phyloP scores from a whole-genome alignment of 2,797 vertebrate species.

The Aratinga solstitialis region DNA sequence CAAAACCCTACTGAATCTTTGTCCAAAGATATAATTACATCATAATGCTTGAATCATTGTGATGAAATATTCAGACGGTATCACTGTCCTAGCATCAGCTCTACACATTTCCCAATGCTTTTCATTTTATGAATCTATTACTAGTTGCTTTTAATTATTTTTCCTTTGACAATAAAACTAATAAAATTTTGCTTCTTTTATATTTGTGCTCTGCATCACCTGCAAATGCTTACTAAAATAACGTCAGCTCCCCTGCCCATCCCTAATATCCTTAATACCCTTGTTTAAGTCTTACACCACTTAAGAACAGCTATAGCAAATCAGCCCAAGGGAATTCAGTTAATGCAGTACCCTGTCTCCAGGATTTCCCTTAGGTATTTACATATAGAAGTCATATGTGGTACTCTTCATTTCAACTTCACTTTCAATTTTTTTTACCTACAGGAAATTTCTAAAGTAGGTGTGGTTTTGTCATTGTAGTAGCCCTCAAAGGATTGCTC shows the following conservation, averaged over 20 bases:
- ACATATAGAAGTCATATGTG: not conserved
- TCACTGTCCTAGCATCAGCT: not conserved
- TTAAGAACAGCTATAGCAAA: not conserved
- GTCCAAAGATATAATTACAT: not conserved
- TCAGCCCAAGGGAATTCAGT: not conserved
- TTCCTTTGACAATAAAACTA: not conserved
- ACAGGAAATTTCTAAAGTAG: not conserved
- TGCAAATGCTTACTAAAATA: not conserved
- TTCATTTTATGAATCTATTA: not conserved
- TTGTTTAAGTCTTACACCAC: not conserved
- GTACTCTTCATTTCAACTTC: not conserved
- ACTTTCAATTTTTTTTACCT: not conserved
- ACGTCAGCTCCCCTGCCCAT: not conserved
- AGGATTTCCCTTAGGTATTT: not conserved
- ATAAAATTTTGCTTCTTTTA: not conserved
- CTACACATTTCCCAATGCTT: not conserved
- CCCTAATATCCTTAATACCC: not conserved
- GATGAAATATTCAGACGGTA: not conserved
- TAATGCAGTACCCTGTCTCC: not conserved
- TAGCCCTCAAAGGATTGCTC: not conserved
- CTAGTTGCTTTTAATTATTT: not conserved
- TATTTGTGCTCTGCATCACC: not conserved
- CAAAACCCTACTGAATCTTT: not conserved
- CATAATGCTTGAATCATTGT: not conserved
- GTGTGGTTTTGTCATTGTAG: not conserved